Base-by-base conservation (phyloP, 2,113 vertebrate genomes). In the Anarhynchus alexandrinus region DNA sequence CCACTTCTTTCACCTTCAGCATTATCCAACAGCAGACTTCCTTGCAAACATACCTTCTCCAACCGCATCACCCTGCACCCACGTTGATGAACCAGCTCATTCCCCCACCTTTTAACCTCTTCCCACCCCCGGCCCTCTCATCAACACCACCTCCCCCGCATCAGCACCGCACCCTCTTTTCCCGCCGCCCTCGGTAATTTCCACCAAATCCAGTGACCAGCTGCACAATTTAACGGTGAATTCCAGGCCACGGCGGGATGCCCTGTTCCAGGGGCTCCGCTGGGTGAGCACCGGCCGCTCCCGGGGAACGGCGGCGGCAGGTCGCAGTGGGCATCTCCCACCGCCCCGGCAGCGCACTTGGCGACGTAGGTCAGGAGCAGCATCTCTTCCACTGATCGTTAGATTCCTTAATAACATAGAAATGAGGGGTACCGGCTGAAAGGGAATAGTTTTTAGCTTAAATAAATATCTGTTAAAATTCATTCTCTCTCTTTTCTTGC, bases 141-240 rank as follows among this genome's bases (percentile, higher is more conserved):
- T 45, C 61, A 45, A 7, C 89, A 59, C 18, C 61, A 8, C 55
- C 62, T 14, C 12, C 45, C n/a, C 55, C 5, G 2, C 59, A 40
- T 1, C 74, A 15, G 13, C 86, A 30, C 29, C 45, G 5, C 84
- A 12, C 61, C 59, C 51, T 77, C 55, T 25, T 15, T 10, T 15
- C 45, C 84, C 17, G 0, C 55, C 2, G 2, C 66, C 2, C 30
- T 52, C 81, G 0, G 1, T 3, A 13, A 51, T 57, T 69, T 27
- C 47, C 52, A 42, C 16, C n/a, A 11, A 34, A 62, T 2, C 36
- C 57, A 6, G 21, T 14, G 10, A 4, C 6, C 36, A 25, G 43
- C 30, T 2, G 0, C 40, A 5, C 40, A 2, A 8, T 22, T 40
- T 23, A 13, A 2, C 0, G 2, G 26, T 2, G 32, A 69, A 34